Evolutionary conservation across 2,888 invertebrate species (phyloP).

Genomic region (Tyria jacobaeae): DNA sequence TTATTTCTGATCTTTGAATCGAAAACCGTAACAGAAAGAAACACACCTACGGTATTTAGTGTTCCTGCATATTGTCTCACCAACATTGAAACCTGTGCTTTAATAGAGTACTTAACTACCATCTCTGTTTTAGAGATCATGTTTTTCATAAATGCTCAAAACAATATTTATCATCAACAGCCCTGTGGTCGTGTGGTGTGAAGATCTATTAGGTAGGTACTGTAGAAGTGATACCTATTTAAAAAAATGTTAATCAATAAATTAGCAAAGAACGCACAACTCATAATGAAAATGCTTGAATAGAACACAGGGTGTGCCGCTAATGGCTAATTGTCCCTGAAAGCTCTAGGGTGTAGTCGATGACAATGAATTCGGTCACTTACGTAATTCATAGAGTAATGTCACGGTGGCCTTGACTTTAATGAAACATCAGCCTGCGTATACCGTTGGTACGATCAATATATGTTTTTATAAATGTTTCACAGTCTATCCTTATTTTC

Average conservation of each 20-base stretch:
- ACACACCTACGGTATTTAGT: no score
- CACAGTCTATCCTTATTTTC: not conserved
- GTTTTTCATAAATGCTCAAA: no score
- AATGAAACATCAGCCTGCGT: slow-evolving; percentile 8
- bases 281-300: slow-evolving; percentile 31
- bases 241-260: not conserved
- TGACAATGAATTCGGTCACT: slow-evolving; percentile 48
- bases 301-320: slow-evolving; percentile 44
- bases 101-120: no score
- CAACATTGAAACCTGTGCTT: no score
- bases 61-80: no score
- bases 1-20: not conserved
- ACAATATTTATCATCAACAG: no score
- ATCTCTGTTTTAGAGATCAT: no score
- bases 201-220: not conserved
- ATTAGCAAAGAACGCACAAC: slow-evolving; percentile 10
- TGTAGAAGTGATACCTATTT: not conserved
- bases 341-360: slow-evolving; percentile 51
- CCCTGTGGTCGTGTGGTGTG: no score
- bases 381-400: slow-evolving; percentile 44
- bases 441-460: slow-evolving; percentile 9
- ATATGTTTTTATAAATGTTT: not conserved
- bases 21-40: not conserved
- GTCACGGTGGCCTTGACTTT: slow-evolving; percentile 45
- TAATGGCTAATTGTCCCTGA: slow-evolving; percentile 62